A percentile compares a stretch with the other conserved stretches of the same genome.
Evolutionary conservation across 2,113 vertebrate genomes (phyloP).

Genomic region (Oncorhynchus kisutch): DNA sequence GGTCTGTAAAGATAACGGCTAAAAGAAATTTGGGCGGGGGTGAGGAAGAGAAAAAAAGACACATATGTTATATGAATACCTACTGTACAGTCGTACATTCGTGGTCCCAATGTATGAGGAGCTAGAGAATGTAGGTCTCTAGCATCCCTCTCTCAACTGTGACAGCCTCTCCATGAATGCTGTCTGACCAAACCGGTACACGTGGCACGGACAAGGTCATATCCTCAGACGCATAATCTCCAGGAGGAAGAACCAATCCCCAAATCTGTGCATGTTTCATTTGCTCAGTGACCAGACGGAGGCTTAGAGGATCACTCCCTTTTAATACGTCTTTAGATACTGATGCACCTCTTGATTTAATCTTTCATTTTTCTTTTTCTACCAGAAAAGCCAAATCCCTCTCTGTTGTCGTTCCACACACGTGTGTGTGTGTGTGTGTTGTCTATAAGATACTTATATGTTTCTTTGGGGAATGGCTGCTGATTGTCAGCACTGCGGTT

Average conservation of each 20-base stretch:
- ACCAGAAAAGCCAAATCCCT: neutral
- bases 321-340: slow-evolving; percentile 32
- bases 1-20: neutral
- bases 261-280: slow-evolving; percentile 30
- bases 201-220: slow-evolving; percentile 15
- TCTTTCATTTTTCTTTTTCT: slow-evolving; percentile 7
- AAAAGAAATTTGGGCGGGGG: neutral
- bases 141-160: neutral
- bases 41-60: neutral
- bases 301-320: slow-evolving; percentile 33
- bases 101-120: neutral
- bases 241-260: slow-evolving; percentile 1
- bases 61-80: slow-evolving; percentile 2
- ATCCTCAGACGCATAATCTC: slow-evolving; percentile 12
- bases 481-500: neutral
- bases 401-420: neutral
- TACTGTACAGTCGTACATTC: neutral
- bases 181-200: neutral
- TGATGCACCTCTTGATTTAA: slow-evolving; percentile 5
- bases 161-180: neutral
- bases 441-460: neutral
- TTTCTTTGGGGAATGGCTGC: neutral
- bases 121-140: neutral
- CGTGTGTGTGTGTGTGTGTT: neutral
- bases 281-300: slow-evolving; percentile 7